A percentile compares a stretch with the other conserved stretches of the same genome.
These are phyloP conservation scores for Pseudocheirus occidentalis DNA, from an alignment of 2,797 vertebrate genomes.

Conservation along the genomic window DNA sequence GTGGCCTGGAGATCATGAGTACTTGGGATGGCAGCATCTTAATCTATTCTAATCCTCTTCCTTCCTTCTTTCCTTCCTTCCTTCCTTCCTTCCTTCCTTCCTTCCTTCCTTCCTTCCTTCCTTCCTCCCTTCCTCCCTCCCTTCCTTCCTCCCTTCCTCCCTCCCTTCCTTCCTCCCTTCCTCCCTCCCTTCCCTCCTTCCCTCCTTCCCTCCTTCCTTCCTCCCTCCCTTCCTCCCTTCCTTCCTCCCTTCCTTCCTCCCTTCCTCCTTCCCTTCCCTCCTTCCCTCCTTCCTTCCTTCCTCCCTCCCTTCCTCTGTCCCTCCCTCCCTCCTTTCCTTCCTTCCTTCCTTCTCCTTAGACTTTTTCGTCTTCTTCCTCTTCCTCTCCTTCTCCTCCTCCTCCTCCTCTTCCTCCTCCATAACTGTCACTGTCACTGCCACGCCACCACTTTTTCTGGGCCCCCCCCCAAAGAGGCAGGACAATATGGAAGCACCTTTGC, in stretches of 20 bases:
- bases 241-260: too few species aligned
- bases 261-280: too few species aligned
- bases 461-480: neutral
- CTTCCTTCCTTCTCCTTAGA: too few species aligned
- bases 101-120: neutral
- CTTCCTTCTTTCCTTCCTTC: too few species aligned
- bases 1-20: neutral
- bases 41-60: neutral
- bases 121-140: too few species aligned
- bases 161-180: too few species aligned
- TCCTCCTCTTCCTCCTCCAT: neutral
- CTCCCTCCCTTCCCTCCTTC: accelerated
- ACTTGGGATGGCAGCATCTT: neutral
- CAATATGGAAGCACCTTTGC: neutral
- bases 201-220: accelerated
- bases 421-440: neutral
- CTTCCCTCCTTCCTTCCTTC: accelerated
- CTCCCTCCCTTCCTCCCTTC: accelerated
- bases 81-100: too few species aligned
- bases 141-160: too few species aligned
- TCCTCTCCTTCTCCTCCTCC: too few species aligned
- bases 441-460: neutral
- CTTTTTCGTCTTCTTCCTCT: neutral
- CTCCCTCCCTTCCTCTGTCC: accelerated
- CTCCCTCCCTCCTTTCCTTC: too few species aligned